Evolutionary conservation across 2,888 invertebrate genomes (phyloP).

Genomic region (Machimus rusticus): DNA sequence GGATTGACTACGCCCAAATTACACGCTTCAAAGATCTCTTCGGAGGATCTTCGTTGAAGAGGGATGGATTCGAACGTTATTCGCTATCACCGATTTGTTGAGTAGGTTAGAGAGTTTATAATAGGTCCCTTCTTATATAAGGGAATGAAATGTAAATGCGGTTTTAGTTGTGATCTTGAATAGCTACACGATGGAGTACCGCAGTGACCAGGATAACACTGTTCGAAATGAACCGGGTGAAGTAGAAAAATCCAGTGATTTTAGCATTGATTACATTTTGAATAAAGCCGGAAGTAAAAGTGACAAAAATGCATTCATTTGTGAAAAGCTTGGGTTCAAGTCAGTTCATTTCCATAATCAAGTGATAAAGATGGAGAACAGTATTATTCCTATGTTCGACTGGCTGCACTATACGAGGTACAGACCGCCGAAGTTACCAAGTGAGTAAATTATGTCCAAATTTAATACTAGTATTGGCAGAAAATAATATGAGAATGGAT

Average conservation of each 20-base stretch:
- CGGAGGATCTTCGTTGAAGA: conserved; percentile 46
- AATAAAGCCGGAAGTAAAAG: conserved; percentile 64
- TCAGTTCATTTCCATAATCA: background rate
- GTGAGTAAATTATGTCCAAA: conserved; percentile 60
- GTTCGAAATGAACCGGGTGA: background rate
- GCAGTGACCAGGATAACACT: background rate
- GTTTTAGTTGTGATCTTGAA: conserved; percentile 49
- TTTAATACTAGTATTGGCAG: background rate
- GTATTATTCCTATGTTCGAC: conserved; percentile 57
- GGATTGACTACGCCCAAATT: conserved; percentile 47
- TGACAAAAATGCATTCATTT: background rate
- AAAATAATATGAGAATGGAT: no score
- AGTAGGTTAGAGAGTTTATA: conserved; percentile 6
- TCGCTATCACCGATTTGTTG: conserved; percentile 4
- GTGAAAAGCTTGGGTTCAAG: background rate
- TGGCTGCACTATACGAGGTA: conserved; percentile 77
- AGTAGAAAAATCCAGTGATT: conserved; percentile 59
- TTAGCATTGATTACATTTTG: conserved; percentile 70
- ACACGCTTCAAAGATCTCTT: conserved; percentile 44
- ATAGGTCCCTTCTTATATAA: background rate
- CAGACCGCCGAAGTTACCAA: conserved; percentile 73
- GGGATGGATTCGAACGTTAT: conserved; percentile 32
- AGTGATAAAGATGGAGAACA: background rate
- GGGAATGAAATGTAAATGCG: background rate
- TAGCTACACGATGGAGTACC: conserved; percentile 47